Base-by-base conservation (phyloP, 2,888 invertebrate genomes). In the Mesoligia furuncula region DNA sequence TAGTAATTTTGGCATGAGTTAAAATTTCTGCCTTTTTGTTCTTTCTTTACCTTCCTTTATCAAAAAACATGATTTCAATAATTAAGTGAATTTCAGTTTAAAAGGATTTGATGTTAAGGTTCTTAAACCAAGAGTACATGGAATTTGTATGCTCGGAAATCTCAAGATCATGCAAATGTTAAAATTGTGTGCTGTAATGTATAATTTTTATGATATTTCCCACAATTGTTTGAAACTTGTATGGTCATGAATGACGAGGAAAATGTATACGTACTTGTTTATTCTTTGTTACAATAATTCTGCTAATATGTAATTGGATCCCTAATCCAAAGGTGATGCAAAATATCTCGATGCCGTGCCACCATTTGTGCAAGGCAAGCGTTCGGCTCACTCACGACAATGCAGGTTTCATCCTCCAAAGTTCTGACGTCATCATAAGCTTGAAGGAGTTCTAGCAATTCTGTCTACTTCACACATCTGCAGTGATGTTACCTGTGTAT, bases 221-320 rank as follows among this genome's bases (percentile, higher is more conserved):
- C 86, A 88, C 83, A 86, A 88, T 90, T 90, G 86, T 90, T 88
- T 81, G 67, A 77, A 74, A 79, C 75, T 76, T 74, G 75, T 75
- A 66, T 77, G 77, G 73, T 69, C 65, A 69, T 61, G 57, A 36
- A 66, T 66, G 45, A 67, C 13, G 31, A 78, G 85, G 85, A 85
- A 77, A 84, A 84, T 72, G 8, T 36, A 74, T 31, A 62, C 42
- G 11, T 61, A 61, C 67, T 66, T 77, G 59, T 73, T 75, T 65
- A 68, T 65, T 74, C 69, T 70, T 75, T 62, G 81, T 84, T 65
- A 71, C 45, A 73, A 27, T 73, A 71, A 27, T 73, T 79, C 73
- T 79, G 69, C 48, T 66, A 45, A 61, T 73, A 31, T 73, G 65
- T 65, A 69, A 84, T 73, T 68, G n/a, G 31, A 68, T 73, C 45